Conservation (phyloP, 2,113 vertebrate species). For the Gnathonemus echidnorhynchus region DNA sequence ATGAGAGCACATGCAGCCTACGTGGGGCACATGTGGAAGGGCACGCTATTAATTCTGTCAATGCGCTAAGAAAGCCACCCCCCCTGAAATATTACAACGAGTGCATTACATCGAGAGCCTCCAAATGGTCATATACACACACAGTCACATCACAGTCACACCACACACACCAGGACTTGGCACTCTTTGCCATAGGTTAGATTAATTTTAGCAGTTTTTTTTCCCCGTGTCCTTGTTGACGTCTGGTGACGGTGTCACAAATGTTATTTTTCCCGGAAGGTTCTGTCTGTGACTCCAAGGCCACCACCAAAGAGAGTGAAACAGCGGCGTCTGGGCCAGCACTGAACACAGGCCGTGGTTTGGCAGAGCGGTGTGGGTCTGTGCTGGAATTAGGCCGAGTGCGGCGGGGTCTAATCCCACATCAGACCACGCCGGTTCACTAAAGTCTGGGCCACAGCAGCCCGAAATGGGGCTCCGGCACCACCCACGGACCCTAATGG, state of each 20-base stretch:
- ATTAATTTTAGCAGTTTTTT: background rate
- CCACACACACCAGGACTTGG: background rate
- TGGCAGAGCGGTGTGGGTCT: background rate
- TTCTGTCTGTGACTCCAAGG: background rate
- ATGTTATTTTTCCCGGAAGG: background rate
- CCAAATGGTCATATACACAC: background rate
- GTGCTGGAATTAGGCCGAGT: background rate
- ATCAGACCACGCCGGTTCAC: background rate
- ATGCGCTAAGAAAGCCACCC: background rate
- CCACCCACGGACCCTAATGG: background rate
- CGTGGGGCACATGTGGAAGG: background rate
- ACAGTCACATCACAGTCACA: background rate
- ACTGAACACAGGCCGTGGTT: background rate
- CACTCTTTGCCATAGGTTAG: background rate
- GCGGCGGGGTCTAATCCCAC: background rate
- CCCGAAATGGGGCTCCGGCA: background rate
- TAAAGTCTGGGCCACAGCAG: background rate
- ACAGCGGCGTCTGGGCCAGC: background rate
- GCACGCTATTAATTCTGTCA: background rate
- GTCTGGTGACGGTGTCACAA: background rate
- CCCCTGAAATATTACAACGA: background rate
- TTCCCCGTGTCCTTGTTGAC: background rate
- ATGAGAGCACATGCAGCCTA: background rate
- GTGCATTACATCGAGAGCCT: background rate
- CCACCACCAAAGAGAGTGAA: background rate